Conservation (phyloP, 2,113 vertebrate species). For the Corynorhinus townsendii region DNA sequence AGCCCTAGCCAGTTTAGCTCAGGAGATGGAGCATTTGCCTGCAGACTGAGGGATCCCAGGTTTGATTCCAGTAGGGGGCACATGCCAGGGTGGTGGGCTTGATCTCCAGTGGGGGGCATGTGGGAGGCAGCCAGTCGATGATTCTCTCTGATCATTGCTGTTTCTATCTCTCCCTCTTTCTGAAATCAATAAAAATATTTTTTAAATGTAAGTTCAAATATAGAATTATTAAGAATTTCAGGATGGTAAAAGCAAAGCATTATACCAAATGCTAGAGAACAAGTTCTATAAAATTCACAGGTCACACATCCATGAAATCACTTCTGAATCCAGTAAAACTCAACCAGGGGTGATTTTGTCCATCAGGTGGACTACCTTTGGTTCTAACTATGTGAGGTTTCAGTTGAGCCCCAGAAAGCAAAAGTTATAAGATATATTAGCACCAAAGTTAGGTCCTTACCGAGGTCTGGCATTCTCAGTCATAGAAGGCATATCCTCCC, state of each 20-base stretch:
- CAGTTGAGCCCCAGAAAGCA: not conserved
- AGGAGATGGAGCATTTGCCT: too few relatives aligned
- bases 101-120: too few relatives aligned
- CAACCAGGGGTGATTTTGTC: not conserved
- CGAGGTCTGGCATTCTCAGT: not conserved
- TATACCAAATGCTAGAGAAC: not conserved
- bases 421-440: not conserved
- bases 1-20: too few relatives aligned
- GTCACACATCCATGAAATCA: not conserved
- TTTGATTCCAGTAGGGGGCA: too few relatives aligned
- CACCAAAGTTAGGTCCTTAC: not conserved
- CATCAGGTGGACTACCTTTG: not conserved
- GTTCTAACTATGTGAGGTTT: not conserved
- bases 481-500: too few relatives aligned
- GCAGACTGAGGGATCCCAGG: too few relatives aligned
- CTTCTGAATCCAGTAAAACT: not conserved
- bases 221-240: not conserved
- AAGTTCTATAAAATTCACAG: not conserved
- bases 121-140: too few relatives aligned
- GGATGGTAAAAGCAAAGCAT: not conserved
- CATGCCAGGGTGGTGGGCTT: too few relatives aligned
- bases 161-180: too few relatives aligned
- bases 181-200: too few relatives aligned
- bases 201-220: not conserved
- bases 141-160: too few relatives aligned